Percentiles rank a stretch among this genome's conserved stretches.
Conservation (phyloP, 1,140 invertebrate genomes). For the Neodiprion fabricii region DNA sequence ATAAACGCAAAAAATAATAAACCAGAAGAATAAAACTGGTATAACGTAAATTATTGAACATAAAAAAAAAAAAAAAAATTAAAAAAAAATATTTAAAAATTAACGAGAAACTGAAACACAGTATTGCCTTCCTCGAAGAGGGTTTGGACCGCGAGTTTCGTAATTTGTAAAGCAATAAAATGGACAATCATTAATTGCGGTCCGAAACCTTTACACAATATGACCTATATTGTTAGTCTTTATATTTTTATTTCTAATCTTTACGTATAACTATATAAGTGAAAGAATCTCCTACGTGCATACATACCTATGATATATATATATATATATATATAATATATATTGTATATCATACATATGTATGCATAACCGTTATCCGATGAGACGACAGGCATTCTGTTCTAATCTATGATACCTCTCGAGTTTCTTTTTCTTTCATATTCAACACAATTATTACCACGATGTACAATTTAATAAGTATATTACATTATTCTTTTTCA, state of each 20-base stretch:
- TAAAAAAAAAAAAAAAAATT: conserved; percentile 13
- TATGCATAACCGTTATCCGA: too few relatives aligned
- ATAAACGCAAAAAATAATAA: conserved; percentile 1
- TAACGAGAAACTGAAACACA: conserved; percentile 41
- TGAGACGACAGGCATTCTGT: too few relatives aligned
- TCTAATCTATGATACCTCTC: too few relatives aligned
- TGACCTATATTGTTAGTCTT: conserved; percentile 2
- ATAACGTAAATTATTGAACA: not conserved
- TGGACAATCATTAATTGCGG: conserved; percentile 56
- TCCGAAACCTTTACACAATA: conserved; percentile 29
- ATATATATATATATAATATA: too few relatives aligned
- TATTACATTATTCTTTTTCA: not conserved
- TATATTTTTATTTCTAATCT: conserved; percentile 6
- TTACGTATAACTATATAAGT: not conserved
- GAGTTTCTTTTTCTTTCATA: too few relatives aligned
- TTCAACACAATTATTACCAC: too few relatives aligned
- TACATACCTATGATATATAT: too few relatives aligned
- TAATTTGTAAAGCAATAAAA: conserved; percentile 57
- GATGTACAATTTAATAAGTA: not conserved
- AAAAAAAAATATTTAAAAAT: conserved; percentile 27
- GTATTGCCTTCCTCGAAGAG: conserved; percentile 55
- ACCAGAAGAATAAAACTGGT: not conserved
- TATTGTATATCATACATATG: too few relatives aligned
- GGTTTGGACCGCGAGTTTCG: conserved; percentile 46
- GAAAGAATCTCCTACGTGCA: too few relatives aligned